These are phyloP conservation scores for Parauchenoglanis punctatus DNA, from an alignment of 2,797 vertebrate genomes.

Conservation along the genomic window DNA sequence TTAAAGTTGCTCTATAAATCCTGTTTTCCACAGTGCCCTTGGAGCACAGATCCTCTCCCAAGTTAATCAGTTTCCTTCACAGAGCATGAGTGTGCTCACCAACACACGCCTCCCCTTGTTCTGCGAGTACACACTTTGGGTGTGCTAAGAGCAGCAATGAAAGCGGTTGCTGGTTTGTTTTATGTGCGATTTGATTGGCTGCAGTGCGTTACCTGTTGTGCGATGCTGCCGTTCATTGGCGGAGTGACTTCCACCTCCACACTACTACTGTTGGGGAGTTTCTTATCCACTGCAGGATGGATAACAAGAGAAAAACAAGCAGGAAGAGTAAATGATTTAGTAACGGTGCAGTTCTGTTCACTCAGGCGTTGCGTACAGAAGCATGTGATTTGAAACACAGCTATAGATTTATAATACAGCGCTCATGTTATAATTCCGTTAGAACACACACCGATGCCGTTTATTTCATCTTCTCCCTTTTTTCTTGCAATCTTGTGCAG, in stretches of 20 bases:
- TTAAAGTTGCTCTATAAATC: not conserved
- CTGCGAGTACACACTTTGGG: not conserved
- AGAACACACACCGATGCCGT: conserved; percentile 78
- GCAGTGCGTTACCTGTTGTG: conserved; percentile 69
- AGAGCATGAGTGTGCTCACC: not conserved
- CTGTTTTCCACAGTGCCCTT: not conserved
- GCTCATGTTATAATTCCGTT: not conserved
- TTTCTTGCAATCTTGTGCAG: conserved; percentile 96
- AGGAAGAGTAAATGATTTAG: not conserved
- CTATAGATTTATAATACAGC: not conserved
- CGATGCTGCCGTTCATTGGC: conserved; percentile 78
- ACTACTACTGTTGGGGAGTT: conserved; percentile 80
- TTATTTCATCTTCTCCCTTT: conserved; percentile 86
- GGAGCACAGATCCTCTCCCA: not conserved
- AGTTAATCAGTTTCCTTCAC: not conserved
- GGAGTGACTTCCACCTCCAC: conserved; percentile 93
- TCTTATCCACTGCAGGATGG: conserved; percentile 73
- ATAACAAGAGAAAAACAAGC: not conserved
- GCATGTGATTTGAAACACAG: not conserved
- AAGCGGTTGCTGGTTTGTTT: not conserved
- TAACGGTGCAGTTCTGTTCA: not conserved
- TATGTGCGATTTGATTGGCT: conserved; percentile 1
- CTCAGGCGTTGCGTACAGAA: too few relatives aligned
- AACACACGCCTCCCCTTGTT: not conserved
- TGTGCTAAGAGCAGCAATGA: not conserved